A percentile compares a stretch with the other conserved stretches of the same genome.
These are phyloP conservation scores for Platyscapa corneri DNA, from an alignment of 1,140 invertebrate genomes.

Conservation along the genomic window DNA sequence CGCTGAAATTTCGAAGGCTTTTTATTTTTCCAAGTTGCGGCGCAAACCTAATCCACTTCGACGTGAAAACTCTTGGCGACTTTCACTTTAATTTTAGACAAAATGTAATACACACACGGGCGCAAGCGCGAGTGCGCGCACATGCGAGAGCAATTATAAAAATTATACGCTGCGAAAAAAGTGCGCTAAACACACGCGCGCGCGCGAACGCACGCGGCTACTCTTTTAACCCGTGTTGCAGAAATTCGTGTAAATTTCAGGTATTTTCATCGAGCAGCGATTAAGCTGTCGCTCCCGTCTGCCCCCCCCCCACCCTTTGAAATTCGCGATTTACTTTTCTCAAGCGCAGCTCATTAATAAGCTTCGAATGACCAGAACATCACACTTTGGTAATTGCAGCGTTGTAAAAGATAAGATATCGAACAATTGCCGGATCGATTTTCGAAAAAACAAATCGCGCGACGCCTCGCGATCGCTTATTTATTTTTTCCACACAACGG, in stretches of 20 bases:
- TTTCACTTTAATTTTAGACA: no score
- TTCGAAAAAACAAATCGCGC: no score
- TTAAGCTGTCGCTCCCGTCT: background rate
- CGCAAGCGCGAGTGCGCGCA: background rate
- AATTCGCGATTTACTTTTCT: background rate
- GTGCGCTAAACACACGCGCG: background rate
- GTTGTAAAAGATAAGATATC: background rate
- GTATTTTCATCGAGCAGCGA: no score
- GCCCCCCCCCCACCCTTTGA: background rate
- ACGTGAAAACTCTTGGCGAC: no score
- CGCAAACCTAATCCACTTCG: no score
- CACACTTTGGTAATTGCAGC: background rate
- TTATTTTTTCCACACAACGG: background rate
- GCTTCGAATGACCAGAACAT: background rate
- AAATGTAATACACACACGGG: background rate
- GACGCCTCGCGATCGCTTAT: no score
- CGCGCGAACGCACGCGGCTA: no score
- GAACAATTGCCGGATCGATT: background rate
- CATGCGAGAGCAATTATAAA: background rate
- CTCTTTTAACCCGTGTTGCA: no score
- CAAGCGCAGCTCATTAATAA: background rate
- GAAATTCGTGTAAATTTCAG: no score
- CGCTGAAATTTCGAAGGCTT: no score
- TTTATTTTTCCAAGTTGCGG: no score
- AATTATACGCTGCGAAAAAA: background rate